Evolutionary conservation across 2,113 vertebrate genomes (phyloP), one percentile per base, ranked within the genome.

Genomic region (Tenrec ecaudatus): DNA sequence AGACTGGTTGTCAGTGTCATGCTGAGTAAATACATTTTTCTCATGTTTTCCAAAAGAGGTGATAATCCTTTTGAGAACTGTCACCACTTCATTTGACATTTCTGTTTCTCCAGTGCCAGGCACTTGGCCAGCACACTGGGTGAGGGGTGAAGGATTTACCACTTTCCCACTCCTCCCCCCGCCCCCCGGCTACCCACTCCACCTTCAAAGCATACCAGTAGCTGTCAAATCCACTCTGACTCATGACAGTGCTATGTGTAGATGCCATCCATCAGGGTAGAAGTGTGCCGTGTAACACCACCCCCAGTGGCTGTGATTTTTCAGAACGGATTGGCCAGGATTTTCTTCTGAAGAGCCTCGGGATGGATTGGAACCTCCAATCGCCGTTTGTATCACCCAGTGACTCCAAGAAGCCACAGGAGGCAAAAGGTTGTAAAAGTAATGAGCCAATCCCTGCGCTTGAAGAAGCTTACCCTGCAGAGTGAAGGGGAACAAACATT

Each of bases 1-100:
- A 14, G 23, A n/a, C 33, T 29, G 36, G 84, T 22, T 80, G 29
- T 9, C 12, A 17, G 38, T 60, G 27, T 88, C n/a, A 16, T 43
- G 79, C 36, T 80, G 29, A 62, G 58, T 90, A 88, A 95, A 84
- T 60, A 68, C 31, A 78, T 23, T 68, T 84, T 29, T 43, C 25
- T 89, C 36, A 53, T 76, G 5, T 82, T 82, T 82, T 47, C 57
- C 25, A 62, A 88, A 92, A 64, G 73, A 23, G 6, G 5, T 79
- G 87, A 19, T 22, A n/a, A 4, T 86, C 66, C 66, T 93, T 94
- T 60, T 36, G 25, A 82, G 43, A 80, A 75, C 17, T 40, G 58
- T 62, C 53, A 57, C 6, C 7, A 2, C 8, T 40, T 27, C 20
- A 43, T 33, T 43, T 88, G 22, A 64, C 8, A 38, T 77, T 92